Evolutionary conservation across 1,140 invertebrate species (phyloP), one percentile per base, ranked within the genome.

Genomic region (Lysiphlebus fabarum): DNA sequence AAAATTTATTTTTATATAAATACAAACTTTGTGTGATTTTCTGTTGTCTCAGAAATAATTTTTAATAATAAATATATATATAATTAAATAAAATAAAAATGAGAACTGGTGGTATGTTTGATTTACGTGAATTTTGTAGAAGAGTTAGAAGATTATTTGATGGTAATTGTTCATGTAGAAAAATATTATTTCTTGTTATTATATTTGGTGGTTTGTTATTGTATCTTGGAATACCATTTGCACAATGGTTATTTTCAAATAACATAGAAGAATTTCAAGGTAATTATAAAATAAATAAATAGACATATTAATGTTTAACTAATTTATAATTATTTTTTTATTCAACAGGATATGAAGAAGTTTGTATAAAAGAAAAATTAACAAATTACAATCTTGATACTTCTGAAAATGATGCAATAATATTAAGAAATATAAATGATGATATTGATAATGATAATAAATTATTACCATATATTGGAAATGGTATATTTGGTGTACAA

Each of bases 381-480:
- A 79, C 78, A 41, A 81, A 82, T 53, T 87, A 85, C 68, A 77
- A 84, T 63, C 72, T 79, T 5, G 83, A 86, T 65, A 74, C 83
- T 43, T 70, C 76, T 17, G 82, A 86, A 53, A 86, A 86, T 67
- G 87, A 91, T 76, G 87, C 85, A 10, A 87, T 89, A 70, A 79
- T 91, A 58, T 80, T 85, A 61, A 83, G 84, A 62, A 73, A 84
- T 66, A 82, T 84, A 51, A 76, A 79, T 5, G 70, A 77, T 33
- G 71, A 41, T 38, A 10, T 17, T 9, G 17, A 34, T 8, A 42
- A 26, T 26, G 17, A 45, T 5, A 78, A 83, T 51, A 77, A 82
- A 56, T 90, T 85, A 71, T 81, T 89, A 67, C 86, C 89, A 67
- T 92, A 91, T 73, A 82, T 91, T 36, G 91, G 90, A 54, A 92